Evolutionary conservation across 1,140 invertebrate species (phyloP), one percentile per base, ranked within the genome.

Genomic region (Micrasema minimum): DNA sequence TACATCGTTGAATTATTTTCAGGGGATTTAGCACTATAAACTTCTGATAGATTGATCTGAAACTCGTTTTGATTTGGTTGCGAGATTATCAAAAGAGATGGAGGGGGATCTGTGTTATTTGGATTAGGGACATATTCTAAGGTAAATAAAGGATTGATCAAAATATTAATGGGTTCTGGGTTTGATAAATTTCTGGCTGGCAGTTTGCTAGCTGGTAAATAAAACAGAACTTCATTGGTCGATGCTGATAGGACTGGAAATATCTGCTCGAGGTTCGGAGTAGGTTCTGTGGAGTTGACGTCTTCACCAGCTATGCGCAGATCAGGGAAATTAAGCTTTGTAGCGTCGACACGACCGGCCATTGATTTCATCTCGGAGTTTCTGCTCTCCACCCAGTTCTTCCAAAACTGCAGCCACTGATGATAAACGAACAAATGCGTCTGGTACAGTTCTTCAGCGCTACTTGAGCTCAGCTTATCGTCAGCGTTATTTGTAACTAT

Each of bases 371-470:
- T 38, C 16, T 22, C 57, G 31, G 14, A 16, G 57, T 20, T 7
- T 12, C 10, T 16, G 37, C 31, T 61, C 2, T 61, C 35, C 6
- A 41, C 16, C 38, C 57, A 61, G 14, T 61, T 14, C 6, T 61
- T 41, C 57, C 38, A 38, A 18, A 61, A 61, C 3, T 43, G 38
- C 14, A 38, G 38, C 38, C 57, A 61, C 9, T 61, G 50, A 22
- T 53, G 50, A 31, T 53, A 53, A 5, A 53, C 50, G 23, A 53
- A 53, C 11, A 53, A 22, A 31, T 53, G 50, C 5, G 20, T 53
- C 23, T 53, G 50, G n/a, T 53, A 53, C 6, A 53, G n/a, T 12
- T 53, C 26, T 7, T n/a, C 23, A 2, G 50, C 50, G 3, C 26
- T 31, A 7, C 26, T 31, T 31, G 26, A 4, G 7, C 26, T 31